phyloP scores from a whole-genome alignment of 2,113 vertebrate species.

The Amphiprion ocellaris region DNA sequence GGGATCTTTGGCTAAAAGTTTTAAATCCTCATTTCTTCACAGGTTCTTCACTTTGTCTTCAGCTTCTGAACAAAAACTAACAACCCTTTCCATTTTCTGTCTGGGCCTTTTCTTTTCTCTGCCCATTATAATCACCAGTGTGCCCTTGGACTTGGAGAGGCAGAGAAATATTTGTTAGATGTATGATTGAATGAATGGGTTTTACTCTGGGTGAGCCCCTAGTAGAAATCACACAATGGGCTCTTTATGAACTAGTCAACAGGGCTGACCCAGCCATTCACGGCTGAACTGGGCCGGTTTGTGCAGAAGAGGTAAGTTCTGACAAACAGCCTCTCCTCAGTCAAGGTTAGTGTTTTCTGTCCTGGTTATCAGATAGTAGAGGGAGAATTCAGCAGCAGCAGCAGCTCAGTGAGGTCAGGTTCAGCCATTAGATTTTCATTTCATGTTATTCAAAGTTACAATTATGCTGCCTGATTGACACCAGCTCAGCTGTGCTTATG shows the following conservation, averaged over 20 bases:
- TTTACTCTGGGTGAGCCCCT: constrained; percentile 2
- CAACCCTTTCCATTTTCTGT: constrained; percentile 22
- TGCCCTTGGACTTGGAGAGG: constrained; percentile 2
- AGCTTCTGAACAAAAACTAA: neutral
- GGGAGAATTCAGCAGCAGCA: constrained; percentile 22
- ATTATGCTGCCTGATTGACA: constrained; percentile 30
- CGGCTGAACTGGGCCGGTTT: constrained; percentile 11
- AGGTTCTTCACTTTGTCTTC: neutral
- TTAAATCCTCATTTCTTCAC: neutral
- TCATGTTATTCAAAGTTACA: constrained; percentile 23
- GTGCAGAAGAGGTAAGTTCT: constrained; percentile 34
- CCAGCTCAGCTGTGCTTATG: constrained; percentile 6
- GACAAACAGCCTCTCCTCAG: constrained; percentile 18
- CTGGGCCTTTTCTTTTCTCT: neutral
- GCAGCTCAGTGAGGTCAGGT: constrained; percentile 21
- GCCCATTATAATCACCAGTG: constrained; percentile 1
- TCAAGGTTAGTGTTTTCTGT: constrained; percentile 58
- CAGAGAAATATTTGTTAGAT: constrained; percentile 23
- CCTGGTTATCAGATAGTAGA: constrained; percentile 75
- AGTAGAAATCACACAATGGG: constrained; percentile 17
- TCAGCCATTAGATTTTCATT: constrained; percentile 15
- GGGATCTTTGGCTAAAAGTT: neutral
- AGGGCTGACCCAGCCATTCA: constrained; percentile 44
- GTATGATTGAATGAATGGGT: constrained; percentile 19
- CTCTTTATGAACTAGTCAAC: constrained; percentile 25